phyloP scores from a whole-genome alignment of 2,888 invertebrate species.

The Omphaloscelis lunosa region DNA sequence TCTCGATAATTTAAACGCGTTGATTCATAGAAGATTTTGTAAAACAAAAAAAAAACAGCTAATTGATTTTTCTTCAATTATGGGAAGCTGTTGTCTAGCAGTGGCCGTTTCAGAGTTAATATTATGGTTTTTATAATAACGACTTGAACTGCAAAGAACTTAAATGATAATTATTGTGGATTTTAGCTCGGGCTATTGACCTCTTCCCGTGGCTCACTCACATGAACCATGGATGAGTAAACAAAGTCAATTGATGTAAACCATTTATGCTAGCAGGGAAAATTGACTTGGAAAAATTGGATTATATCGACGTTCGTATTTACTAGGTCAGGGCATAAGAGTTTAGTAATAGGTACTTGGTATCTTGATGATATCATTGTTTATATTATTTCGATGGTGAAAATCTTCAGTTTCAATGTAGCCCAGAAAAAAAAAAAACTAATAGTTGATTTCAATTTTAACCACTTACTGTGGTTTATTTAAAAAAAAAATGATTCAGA shows the following conservation, averaged over 20 bases:
- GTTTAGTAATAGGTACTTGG: background rate
- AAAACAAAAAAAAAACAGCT: no score
- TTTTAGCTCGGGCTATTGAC: background rate
- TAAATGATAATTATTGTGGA: background rate
- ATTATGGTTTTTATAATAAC: no score
- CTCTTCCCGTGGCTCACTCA: conserved; percentile 2
- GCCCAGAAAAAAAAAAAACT: background rate
- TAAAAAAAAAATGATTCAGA: background rate
- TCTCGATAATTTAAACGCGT: background rate
- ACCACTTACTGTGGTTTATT: conserved; percentile 5
- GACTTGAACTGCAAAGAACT: background rate
- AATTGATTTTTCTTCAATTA: background rate
- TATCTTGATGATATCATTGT: conserved; percentile 13
- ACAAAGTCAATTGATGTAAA: conserved; percentile 44
- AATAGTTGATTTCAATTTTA: background rate
- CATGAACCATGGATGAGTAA: conserved; percentile 11
- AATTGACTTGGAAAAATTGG: conserved; percentile 35
- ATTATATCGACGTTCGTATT: conserved; percentile 27
- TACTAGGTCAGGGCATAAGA: conserved; percentile 10
- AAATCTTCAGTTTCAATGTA: background rate
- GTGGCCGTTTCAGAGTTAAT: background rate
- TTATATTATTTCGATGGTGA: background rate
- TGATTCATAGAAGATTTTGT: background rate
- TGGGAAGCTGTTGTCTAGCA: background rate
- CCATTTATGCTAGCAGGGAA: conserved; percentile 29